Conservation (phyloP, 2,888 invertebrate species). For the Orchestes rusci region DNA sequence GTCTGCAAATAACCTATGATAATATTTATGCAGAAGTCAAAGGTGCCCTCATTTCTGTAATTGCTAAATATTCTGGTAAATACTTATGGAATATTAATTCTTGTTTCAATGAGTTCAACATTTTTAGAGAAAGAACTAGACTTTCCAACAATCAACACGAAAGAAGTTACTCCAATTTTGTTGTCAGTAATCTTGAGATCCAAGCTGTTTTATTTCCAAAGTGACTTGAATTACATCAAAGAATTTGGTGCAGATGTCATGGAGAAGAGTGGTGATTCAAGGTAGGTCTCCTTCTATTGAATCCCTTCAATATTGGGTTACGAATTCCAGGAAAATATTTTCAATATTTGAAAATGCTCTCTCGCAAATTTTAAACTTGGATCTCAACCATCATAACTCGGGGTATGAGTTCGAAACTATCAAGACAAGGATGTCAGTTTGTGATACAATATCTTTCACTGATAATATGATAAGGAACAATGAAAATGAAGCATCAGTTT, state of each 20-base stretch:
- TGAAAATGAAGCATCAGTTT: conserved; percentile 7
- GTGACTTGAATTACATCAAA: conserved; percentile 44
- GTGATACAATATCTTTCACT: conserved; percentile 25
- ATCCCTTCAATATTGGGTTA: not conserved
- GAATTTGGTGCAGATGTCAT: conserved; percentile 32
- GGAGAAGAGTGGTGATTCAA: not conserved
- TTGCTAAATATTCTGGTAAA: conserved; percentile 37
- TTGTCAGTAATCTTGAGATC: conserved; percentile 43
- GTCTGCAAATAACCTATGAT: conserved; percentile 43
- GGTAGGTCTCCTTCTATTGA: too few relatives aligned
- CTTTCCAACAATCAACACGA: conserved; percentile 37
- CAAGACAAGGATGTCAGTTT: too few relatives aligned
- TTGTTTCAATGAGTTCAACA: not conserved
- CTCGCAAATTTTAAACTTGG: too few relatives aligned
- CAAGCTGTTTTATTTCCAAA: conserved; percentile 41
- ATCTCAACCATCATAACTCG: too few relatives aligned
- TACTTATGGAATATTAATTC: not conserved
- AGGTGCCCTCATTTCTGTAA: conserved; percentile 41
- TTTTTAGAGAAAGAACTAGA: conserved; percentile 34
- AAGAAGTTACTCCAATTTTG: conserved; percentile 42
- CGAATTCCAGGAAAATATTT: too few relatives aligned
- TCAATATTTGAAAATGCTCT: too few relatives aligned
- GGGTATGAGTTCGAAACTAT: too few relatives aligned
- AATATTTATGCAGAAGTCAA: conserved; percentile 46
- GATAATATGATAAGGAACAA: conserved; percentile 11